Evolutionary conservation across 2,797 vertebrate genomes (phyloP).

Genomic region (Antrozous pallidus): DNA sequence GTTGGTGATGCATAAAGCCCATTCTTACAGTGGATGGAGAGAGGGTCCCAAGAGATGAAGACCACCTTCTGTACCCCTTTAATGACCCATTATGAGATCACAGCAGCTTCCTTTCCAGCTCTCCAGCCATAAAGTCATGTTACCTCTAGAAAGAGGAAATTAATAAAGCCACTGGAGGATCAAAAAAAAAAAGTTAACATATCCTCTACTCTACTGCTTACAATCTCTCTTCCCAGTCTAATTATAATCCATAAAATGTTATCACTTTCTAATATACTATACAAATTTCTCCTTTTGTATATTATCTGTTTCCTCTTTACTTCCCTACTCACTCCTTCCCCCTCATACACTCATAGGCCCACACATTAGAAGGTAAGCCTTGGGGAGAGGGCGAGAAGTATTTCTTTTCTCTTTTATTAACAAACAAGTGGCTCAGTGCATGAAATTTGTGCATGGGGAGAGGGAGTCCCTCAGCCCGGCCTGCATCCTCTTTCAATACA

Average conservation of each 20-base stretch:
- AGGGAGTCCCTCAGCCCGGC: too few species aligned
- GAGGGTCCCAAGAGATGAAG: conserved; percentile 87
- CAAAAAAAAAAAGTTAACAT: neutral
- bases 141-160: neutral
- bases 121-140: neutral
- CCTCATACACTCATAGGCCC: too few species aligned
- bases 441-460: too few species aligned
- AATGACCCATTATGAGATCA: conserved; percentile 88
- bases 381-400: fast-evolving
- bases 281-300: neutral
- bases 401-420: neutral
- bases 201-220: neutral
- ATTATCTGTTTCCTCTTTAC: neutral
- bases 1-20: too few species aligned
- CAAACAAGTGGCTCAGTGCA: too few species aligned
- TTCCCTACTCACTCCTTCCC: fast-evolving
- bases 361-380: neutral
- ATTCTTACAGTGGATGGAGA: conserved; percentile 84
- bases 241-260: neutral
- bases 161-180: neutral
- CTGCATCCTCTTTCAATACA: too few species aligned
- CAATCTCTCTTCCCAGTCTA: neutral
- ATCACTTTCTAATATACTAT: neutral
- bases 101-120: neutral
- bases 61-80: conserved; percentile 90